Percentiles rank a stretch among this genome's conserved stretches.
These are phyloP conservation scores for Mastomys natalensis DNA, from an alignment of 2,113 vertebrate genomes.

Conservation along the genomic window DNA sequence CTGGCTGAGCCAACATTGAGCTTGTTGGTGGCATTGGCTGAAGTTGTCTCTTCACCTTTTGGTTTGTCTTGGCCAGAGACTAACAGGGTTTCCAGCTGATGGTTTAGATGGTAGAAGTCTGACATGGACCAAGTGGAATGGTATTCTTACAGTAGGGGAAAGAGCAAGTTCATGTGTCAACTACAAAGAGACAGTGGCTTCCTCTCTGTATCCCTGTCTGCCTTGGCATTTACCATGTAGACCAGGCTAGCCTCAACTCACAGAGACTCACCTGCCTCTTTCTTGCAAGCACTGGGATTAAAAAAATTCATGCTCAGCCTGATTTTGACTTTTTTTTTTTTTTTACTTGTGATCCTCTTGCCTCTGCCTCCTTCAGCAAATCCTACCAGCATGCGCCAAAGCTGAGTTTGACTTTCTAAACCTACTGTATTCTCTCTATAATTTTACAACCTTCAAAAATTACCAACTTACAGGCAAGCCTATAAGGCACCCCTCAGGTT, in stretches of 20 bases:
- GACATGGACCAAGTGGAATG: neutral
- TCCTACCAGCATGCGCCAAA: too few species aligned
- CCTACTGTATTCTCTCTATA: neutral
- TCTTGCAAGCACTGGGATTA: neutral
- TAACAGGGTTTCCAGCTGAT: neutral
- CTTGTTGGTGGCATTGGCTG: neutral
- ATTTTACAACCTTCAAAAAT: slow-evolving; percentile 20
- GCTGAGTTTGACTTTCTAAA: neutral
- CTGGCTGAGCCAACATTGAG: neutral
- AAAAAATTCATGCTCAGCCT: neutral
- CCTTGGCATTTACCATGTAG: neutral
- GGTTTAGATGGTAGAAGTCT: neutral
- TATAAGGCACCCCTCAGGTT: neutral
- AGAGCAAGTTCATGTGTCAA: neutral
- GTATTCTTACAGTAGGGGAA: neutral
- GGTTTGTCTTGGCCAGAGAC: neutral
- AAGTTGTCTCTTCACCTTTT: neutral
- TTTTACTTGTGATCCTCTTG: too few species aligned
- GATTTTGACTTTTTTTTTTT: neutral
- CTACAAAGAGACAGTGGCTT: neutral
- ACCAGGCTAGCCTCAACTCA: neutral
- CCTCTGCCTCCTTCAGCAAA: too few species aligned
- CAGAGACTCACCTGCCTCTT: neutral
- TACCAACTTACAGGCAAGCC: neutral
- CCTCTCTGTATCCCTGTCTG: neutral